phyloP scores from a whole-genome alignment of 2,888 invertebrate species.

The Galerucella pusilla region DNA sequence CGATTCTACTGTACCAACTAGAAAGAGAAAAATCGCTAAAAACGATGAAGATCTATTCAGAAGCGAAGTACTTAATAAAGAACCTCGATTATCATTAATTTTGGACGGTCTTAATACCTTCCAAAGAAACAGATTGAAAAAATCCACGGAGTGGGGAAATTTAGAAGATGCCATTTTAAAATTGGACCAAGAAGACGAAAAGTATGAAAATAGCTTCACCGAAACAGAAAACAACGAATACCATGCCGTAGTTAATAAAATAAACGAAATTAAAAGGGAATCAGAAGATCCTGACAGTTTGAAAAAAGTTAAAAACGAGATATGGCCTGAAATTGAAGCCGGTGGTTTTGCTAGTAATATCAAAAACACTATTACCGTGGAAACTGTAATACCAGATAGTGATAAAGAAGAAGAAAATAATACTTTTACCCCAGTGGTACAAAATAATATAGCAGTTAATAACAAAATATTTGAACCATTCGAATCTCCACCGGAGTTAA shows the following conservation, averaged over 20 bases:
- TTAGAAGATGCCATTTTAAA: conserved; percentile 80
- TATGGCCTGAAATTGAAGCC: conserved; percentile 55
- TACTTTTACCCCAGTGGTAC: conserved; percentile 17
- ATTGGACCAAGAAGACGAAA: conserved; percentile 58
- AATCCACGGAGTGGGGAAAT: conserved; percentile 81
- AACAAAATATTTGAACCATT: conserved; percentile 36
- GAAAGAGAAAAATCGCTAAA: conserved; percentile 40
- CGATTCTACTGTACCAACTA: conserved; percentile 59
- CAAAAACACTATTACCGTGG: background rate
- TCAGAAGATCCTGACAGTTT: conserved; percentile 40
- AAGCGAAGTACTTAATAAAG: conserved; percentile 69
- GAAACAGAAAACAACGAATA: conserved; percentile 57
- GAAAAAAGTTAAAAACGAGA: conserved; percentile 55
- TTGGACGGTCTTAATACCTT: conserved; percentile 76
- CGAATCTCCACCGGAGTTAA: conserved; percentile 31
- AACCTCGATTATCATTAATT: conserved; percentile 70
- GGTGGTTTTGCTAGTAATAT: conserved; percentile 13
- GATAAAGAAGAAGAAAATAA: conserved; percentile 22
- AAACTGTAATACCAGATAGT: background rate
- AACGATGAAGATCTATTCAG: conserved; percentile 54
- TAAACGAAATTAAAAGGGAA: conserved; percentile 61
- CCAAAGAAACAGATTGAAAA: conserved; percentile 76
- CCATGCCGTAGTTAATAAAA: conserved; percentile 61
- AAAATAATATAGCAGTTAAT: conserved; percentile 22
- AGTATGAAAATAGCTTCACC: conserved; percentile 44